Base-by-base conservation (phyloP, 2,888 invertebrate species). In the Lymantria monacha region DNA sequence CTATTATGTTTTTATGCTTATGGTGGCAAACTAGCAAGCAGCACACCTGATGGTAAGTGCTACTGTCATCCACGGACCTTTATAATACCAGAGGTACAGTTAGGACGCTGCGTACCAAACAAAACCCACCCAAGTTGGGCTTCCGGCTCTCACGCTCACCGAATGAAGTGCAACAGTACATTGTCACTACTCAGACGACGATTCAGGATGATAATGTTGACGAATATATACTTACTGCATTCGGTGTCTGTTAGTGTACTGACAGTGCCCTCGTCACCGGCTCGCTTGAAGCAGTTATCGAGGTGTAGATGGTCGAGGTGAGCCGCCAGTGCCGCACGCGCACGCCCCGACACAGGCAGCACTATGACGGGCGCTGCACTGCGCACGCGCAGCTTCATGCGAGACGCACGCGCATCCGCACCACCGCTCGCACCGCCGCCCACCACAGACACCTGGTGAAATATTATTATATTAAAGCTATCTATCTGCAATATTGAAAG, bases 341-440 rank as follows among this genome's bases (percentile, higher is more conserved):
- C 95, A 59, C 94, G 93, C 30, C 96, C 96, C 74, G 96, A 95
- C 57, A 97, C 95, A 0, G 98, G 99, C 57, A 98, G 87, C 47
- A 98, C 88, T 61, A 98, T 95, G 2, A 97, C 95, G 0, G 98
- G 97, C 11, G 97, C 86, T 15, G 79, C 57, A 96, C 83, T 72
- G 93, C 93, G 65, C 94, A 69, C 15, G 93, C 86, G 95, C 79
- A 86, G 50, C 92, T 7, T 0, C 68, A 57, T 53, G 44, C 57
- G 59, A 1, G 47, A 37, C 78, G 65, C 46, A 63, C 69, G 42
- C 73, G 76, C 67, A 72, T 10, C 61, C 37, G 10, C 47, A 8
- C 37, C 42, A 47, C 42, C 49, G 30, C 61, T 61, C 37, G 10
- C 47, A 8, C 37, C 42, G 46, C 42, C 49, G 30, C 61, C 56